phyloP scores from a whole-genome alignment of 2,888 invertebrate genomes.

The Julus scanicus region DNA sequence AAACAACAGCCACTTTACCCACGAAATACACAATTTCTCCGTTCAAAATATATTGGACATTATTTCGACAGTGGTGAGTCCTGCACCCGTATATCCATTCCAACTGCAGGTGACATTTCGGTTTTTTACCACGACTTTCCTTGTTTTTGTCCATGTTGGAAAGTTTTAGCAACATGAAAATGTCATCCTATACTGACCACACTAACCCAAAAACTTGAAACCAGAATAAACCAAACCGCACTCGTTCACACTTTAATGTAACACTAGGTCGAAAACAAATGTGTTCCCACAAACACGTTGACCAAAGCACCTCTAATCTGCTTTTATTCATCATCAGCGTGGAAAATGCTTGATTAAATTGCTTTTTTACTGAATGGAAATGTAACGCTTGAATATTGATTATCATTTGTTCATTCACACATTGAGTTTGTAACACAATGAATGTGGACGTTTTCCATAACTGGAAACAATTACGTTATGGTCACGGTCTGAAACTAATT shows the following conservation, averaged over 20 bases:
- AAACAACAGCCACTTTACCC: constrained; percentile 68
- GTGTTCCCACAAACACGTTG: background rate
- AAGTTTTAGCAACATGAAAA: background rate
- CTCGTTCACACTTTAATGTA: background rate
- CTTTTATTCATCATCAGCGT: background rate
- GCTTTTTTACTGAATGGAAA: background rate
- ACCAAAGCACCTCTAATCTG: background rate
- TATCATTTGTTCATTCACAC: background rate
- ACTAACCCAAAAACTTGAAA: background rate
- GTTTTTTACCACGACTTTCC: background rate
- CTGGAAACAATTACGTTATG: background rate
- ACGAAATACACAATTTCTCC: constrained; percentile 68
- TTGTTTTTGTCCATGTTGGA: constrained; percentile 30
- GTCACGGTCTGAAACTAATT: background rate
- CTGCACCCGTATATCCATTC: constrained; percentile 69
- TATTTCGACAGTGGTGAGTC: constrained; percentile 67
- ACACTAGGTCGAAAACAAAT: background rate
- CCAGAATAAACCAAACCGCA: background rate
- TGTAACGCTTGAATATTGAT: background rate
- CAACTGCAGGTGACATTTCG: constrained; percentile 60
- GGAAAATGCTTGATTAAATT: background rate
- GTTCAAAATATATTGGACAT: constrained; percentile 65
- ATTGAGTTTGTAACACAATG: background rate
- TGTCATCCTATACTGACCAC: background rate
- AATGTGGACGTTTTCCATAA: background rate